phyloP scores from a whole-genome alignment of 2,888 invertebrate genomes.

The Pseudolycoriella hygida region DNA sequence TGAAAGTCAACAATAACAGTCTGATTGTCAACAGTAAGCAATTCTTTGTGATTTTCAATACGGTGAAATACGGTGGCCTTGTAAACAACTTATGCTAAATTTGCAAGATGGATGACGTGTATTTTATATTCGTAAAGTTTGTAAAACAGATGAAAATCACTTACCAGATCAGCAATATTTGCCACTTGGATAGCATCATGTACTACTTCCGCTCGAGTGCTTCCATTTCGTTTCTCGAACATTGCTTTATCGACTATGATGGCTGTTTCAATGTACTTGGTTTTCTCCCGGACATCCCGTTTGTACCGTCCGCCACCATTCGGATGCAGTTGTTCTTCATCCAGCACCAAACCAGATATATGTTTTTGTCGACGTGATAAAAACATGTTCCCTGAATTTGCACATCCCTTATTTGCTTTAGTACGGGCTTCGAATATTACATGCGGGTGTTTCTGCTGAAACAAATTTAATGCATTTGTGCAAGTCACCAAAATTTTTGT shows the following conservation, averaged over 20 bases:
- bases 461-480: conserved; percentile 26
- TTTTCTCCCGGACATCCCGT: conserved; percentile 75
- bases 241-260: conserved; percentile 92
- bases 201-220: conserved; percentile 71
- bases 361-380: conserved; percentile 45
- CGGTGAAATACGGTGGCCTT: no score
- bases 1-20: no score
- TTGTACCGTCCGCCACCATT: conserved; percentile 31
- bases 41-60: no score
- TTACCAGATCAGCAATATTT: conserved; percentile 92
- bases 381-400: conserved; percentile 59
- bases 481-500: conserved; percentile 1
- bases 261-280: conserved; percentile 91
- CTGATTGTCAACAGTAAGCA: no score
- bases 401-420: conserved; percentile 82
- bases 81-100: no score
- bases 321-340: conserved; percentile 24
- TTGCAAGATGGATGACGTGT: no score
- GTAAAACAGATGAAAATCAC: conserved; percentile 20
- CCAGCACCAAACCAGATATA: conserved; percentile 27
- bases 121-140: no score
- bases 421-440: conserved; percentile 90
- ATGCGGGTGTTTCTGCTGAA: conserved; percentile 94
- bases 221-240: conserved; percentile 84
- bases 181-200: conserved; percentile 94